A percentile compares a stretch with the other conserved stretches of the same genome.
Conservation (phyloP, 2,113 vertebrate species). For the Leptosomus discolor region DNA sequence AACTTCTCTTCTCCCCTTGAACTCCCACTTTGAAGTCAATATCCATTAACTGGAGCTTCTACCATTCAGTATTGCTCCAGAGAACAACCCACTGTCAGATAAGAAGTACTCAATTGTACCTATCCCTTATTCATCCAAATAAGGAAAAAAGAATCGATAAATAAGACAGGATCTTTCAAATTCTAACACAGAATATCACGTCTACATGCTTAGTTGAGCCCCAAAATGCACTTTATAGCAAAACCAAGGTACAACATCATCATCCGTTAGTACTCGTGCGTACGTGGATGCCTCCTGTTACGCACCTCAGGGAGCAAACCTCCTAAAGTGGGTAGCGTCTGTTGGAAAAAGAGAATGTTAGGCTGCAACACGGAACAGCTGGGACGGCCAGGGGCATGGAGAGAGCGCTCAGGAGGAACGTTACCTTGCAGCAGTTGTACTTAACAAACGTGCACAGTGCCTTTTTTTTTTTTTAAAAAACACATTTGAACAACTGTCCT, state of each 20-base stretch:
- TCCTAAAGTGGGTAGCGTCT: constrained; percentile 76
- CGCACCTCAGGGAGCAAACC: constrained; percentile 75
- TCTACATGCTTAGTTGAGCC: not conserved
- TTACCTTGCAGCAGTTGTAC: not conserved
- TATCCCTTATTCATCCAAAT: not conserved
- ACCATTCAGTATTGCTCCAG: not conserved
- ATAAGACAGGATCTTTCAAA: not conserved
- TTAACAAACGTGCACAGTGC: fast-evolving
- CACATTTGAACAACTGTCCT: not conserved
- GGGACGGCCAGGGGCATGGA: not conserved
- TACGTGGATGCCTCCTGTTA: constrained; percentile 32
- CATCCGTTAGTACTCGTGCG: not conserved
- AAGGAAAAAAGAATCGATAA: not conserved
- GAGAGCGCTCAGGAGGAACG: not conserved
- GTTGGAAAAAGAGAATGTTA: constrained; percentile 75
- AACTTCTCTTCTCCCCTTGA: not conserved
- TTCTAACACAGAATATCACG: not conserved
- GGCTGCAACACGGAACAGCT: constrained; percentile 37
- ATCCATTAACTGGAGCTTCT: not conserved
- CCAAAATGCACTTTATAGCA: constrained; percentile 26
- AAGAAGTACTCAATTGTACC: not conserved
- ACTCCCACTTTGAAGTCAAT: not conserved
- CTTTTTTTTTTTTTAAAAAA: too few relatives aligned
- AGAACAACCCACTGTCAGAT: not conserved
- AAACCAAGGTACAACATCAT: not conserved